Evolutionary conservation across 2,888 invertebrate species (phyloP).

Genomic region (Drosophila maculinotata): DNA sequence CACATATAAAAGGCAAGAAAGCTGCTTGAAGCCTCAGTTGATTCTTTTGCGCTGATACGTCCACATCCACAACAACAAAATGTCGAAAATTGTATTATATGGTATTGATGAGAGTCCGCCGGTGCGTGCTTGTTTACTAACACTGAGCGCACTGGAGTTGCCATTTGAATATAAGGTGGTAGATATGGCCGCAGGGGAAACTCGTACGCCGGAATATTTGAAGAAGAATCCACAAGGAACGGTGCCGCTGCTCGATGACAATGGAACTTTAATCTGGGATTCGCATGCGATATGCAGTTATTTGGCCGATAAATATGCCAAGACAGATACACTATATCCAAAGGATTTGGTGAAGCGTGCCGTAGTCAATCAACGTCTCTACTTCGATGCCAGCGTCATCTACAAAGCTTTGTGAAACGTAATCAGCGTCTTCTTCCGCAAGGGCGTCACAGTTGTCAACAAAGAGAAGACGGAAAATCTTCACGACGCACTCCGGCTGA

Average conservation of each 20-base stretch:
- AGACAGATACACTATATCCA: constrained; percentile 40
- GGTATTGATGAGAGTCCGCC: constrained; percentile 86
- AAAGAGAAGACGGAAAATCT: constrained; percentile 54
- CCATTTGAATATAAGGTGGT: constrained; percentile 74
- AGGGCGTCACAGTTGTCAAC: constrained; percentile 39
- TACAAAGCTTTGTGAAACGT: constrained; percentile 47
- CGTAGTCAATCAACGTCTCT: constrained; percentile 66
- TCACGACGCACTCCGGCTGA: constrained; percentile 38
- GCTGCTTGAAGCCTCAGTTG: too few relatives aligned
- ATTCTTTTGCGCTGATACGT: background rate
- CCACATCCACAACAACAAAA: constrained; percentile 5
- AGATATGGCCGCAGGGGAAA: constrained; percentile 41
- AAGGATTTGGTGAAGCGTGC: constrained; percentile 43
- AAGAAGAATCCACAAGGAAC: constrained; percentile 87
- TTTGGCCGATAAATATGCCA: constrained; percentile 45
- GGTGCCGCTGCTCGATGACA: constrained; percentile 62
- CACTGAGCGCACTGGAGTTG: constrained; percentile 87
- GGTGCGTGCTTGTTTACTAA: constrained; percentile 87
- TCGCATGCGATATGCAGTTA: constrained; percentile 51
- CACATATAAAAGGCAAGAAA: background rate
- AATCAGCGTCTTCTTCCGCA: constrained; percentile 26
- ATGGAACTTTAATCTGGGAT: constrained; percentile 31
- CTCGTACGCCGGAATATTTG: constrained; percentile 56
- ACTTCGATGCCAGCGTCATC: constrained; percentile 54
- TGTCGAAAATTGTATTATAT: constrained; percentile 61